Evolutionary conservation across 2,113 vertebrate genomes (phyloP).

Genomic region (Panthera uncia): DNA sequence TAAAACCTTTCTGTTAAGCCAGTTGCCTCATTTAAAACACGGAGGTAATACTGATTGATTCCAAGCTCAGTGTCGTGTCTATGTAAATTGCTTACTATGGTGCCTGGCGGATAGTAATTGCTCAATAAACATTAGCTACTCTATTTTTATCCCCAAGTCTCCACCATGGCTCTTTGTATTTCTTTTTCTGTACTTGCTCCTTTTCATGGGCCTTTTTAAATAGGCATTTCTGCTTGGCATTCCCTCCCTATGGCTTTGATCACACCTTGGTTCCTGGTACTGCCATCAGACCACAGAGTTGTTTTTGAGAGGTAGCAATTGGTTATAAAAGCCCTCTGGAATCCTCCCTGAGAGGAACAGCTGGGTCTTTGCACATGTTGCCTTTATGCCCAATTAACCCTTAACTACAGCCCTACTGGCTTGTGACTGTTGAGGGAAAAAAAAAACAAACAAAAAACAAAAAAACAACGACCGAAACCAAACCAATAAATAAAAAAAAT

Average conservation of each 20-base stretch:
- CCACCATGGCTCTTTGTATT: neutral
- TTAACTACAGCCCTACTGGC: constrained; percentile 57
- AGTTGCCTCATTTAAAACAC: constrained; percentile 12
- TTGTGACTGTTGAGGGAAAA: constrained; percentile 29
- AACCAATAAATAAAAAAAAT: neutral
- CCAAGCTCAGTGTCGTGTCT: neutral
- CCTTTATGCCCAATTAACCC: constrained; percentile 75
- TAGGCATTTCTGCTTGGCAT: neutral
- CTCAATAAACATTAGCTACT: neutral
- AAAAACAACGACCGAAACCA: neutral
- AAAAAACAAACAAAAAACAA: too few relatives aligned
- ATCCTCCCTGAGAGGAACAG: constrained; percentile 43
- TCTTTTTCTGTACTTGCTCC: neutral
- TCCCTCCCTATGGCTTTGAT: neutral
- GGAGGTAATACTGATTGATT: neutral
- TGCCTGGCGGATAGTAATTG: neutral
- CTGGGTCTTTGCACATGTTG: constrained; percentile 45
- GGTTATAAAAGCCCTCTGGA: neutral
- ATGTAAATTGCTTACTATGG: neutral
- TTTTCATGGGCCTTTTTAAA: neutral
- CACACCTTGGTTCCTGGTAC: neutral
- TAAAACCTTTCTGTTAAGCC: neutral
- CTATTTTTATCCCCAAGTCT: neutral
- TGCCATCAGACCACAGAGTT: neutral
- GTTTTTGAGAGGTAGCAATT: constrained; percentile 39